These are phyloP conservation scores for Catostomus latipinnis DNA, from an alignment of 2,797 vertebrate genomes.

Conservation along the genomic window DNA sequence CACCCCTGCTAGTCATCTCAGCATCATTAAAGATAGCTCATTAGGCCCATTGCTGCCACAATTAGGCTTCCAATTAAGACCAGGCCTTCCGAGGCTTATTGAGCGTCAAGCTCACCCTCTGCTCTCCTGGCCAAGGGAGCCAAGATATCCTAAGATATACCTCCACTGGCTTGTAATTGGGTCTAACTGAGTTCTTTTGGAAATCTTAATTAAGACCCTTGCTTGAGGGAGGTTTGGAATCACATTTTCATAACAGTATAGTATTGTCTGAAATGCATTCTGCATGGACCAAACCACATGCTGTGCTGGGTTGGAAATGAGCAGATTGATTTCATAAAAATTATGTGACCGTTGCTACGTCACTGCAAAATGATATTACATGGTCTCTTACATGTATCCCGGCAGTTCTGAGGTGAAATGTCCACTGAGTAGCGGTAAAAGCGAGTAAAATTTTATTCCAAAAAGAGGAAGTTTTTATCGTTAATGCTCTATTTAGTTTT, in stretches of 20 bases:
- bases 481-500: too few species aligned
- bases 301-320: not conserved
- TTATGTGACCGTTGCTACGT: too few species aligned
- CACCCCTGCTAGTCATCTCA: conserved; percentile 55
- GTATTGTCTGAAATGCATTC: not conserved
- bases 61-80: conserved; percentile 74
- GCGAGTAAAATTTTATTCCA: too few species aligned
- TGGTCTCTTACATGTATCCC: too few species aligned
- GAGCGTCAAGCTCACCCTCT: conserved; percentile 18
- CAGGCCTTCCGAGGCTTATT: not conserved
- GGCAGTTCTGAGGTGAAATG: too few species aligned
- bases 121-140: conserved; percentile 4
- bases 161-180: conserved; percentile 6
- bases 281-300: not conserved
- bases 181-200: not conserved
- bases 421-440: too few species aligned
- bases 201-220: not conserved
- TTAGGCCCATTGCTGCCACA: conserved; percentile 72
- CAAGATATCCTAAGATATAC: not conserved
- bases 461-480: too few species aligned
- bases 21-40: conserved; percentile 68
- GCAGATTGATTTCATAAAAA: too few species aligned
- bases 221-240: not conserved
- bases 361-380: too few species aligned
- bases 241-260: not conserved